Conservation (phyloP, 2,797 vertebrate genomes). For the Cossypha niveicapilla region DNA sequence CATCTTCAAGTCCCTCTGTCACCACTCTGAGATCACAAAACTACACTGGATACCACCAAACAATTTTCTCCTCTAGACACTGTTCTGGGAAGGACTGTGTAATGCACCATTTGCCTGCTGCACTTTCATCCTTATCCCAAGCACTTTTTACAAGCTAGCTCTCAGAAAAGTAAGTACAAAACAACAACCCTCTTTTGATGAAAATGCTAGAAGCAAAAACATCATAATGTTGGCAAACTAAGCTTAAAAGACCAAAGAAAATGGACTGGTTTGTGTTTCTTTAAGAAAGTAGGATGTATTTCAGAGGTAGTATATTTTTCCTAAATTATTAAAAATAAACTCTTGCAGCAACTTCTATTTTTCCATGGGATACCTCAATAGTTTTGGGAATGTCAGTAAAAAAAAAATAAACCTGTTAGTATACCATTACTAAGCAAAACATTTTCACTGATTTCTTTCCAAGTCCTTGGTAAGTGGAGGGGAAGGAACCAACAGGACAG, state of each 20-base stretch:
- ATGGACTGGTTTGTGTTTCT: background rate
- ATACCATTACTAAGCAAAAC: background rate
- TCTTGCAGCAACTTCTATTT: background rate
- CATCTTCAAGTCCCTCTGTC: background rate
- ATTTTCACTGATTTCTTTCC: background rate
- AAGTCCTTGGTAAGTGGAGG: background rate
- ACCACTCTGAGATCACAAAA: background rate
- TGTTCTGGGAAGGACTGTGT: background rate
- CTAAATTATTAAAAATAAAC: background rate
- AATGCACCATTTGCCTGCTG: background rate
- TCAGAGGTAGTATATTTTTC: constrained; percentile 60
- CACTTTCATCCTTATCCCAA: background rate
- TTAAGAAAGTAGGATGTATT: constrained; percentile 30
- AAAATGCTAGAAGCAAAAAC: background rate
- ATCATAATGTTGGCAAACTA: background rate
- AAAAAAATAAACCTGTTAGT: background rate
- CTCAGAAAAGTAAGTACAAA: background rate
- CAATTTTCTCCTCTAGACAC: background rate
- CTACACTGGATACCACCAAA: background rate
- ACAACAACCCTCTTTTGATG: background rate
- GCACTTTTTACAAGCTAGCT: background rate
- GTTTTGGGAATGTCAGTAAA: background rate
- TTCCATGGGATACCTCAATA: background rate
- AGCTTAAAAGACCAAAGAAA: background rate
- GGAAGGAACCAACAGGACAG: background rate